Base-by-base conservation (phyloP, 2,797 vertebrate species). In the Catostomus latipinnis region DNA sequence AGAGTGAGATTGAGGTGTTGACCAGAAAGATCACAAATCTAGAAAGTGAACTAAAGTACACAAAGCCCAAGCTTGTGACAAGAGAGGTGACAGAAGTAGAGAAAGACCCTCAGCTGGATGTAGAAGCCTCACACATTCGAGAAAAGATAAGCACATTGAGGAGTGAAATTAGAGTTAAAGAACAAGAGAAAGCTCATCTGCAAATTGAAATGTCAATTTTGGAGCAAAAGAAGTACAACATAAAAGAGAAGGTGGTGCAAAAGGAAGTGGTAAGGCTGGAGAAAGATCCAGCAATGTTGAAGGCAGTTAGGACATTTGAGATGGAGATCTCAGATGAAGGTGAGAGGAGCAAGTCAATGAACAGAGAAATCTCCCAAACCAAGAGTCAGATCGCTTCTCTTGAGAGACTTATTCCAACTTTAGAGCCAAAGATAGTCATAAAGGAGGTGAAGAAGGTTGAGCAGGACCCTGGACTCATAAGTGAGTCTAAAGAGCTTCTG, bases 41-140 rank as follows among this genome's bases (percentile, higher is more conserved):
- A 69, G 95, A 97, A 78, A 92, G 88, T 0, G 91, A 92, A 72
- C 82, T 93, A 48, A 96, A 94, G 76, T 90, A 84, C 0, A 9
- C 80, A 12, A 86, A 93, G 84, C 92, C 95, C 48, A 96, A 96
- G 83, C 91, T 98, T 58, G 91, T 97, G 81, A 98, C 96, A 70
- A 98, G 96, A 91, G 98, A 98, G 87, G 94, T 99, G 86, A 99
- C 96, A 6, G 95, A 96, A 83, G 95, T 96, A 69, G 97, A 99
- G 90, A 96, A 86, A 89, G 96, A 98, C 86, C 95, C 96, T n/a
- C 90, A 92, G 82, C 87, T 99, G 81, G 96, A 97, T 5, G 75
- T 89, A 5, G 94, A 98, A 75, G 96, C 94, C 1, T 83, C 82
- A 22, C 94, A 89, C 76, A 86, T 97, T 8, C 93, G 86, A 63